Evolutionary conservation across 2,888 invertebrate species (phyloP), one percentile per base, ranked within the genome.

Genomic region (Mayetiola destructor): DNA sequence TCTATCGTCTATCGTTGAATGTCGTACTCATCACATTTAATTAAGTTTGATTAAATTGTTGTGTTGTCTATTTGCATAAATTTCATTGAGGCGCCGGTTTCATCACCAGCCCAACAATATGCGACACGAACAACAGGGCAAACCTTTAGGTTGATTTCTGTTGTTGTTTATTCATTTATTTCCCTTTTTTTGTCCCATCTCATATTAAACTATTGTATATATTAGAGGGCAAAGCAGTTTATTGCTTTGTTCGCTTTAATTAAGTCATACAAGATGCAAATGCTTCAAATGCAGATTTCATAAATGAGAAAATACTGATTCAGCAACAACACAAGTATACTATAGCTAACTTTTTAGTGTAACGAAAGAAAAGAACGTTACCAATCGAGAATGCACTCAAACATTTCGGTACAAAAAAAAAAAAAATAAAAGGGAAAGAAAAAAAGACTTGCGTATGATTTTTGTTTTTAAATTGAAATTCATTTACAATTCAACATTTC

Each of bases 1-100:
- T n/a, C n/a, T n/a, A n/a, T n/a, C n/a, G n/a, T n/a, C n/a, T n/a
- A n/a, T n/a, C n/a, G n/a, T n/a, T n/a, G n/a, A 23, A 40, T 40
- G 40, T 6, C n/a, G 21, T n/a, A 40, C 23, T 40, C 40, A 40
- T 21, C 40, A 40, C 21, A 40, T 40, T 40, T 40, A 40, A 40
- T 40, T 40, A 40, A 40, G 23, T 21, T 40, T 40, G 40, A 40
- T 40, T 40, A 40, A 40, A 40, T 40, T 40, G 40, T 40, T 23
- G 40, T 40, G 40, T 21, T 40, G 40, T 40, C 40, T 40, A 40
- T 40, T 40, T 40, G 23, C 40, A 40, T 21, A 23, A 4, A 10
- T 40, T 40, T 40, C 14, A 40, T 40, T 40, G 40, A 40, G 23
- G 40, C 14, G 20, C 18, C 20, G n/a, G 12, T 36, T 16, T 5